Base-by-base conservation (phyloP, 1,140 invertebrate genomes). In the Drosophila pseudoananassae region DNA sequence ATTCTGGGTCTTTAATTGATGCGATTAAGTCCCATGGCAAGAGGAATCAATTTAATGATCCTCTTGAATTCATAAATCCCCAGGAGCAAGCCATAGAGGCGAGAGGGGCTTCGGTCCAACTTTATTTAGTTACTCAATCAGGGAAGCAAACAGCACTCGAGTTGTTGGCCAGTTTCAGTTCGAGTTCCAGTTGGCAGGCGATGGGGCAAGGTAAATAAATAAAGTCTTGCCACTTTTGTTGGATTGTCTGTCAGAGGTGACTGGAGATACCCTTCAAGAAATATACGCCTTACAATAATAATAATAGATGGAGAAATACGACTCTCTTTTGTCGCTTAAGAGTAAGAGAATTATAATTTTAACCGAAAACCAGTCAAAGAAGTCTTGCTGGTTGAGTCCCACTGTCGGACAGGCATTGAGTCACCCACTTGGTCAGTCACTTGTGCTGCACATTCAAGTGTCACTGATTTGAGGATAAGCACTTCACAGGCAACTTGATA, bases 401-500 rank as follows among this genome's bases (percentile, higher is more conserved):
- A 15, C 40, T 17, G 50, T 15, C 33, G 25, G 47, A 33, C 49
- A 60, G 54, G 64, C 74, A 77, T 46, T 76, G 71, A 64, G 78
- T 72, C 76, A 70, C 52, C 75, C 78, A 76, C 78, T 87, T 88
- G 83, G 83, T 87, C 83, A 88, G 83, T 88, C 83, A 83, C 78
- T 88, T 83, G 83, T 82, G 76, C 83, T 88, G 83, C 83, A 87
- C 83, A 87, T 82, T 87, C 78, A 87, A 87, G 83, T 88, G 83
- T 87, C 83, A 87, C 83, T 87, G 83, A 87, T 87, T 87, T 87
- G 84, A 87, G 82, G 83, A 88, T 87, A 87, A 87, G 83, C 83
- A 87, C 83, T 87, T 88, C 83, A 88, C 78, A 88, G 78, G 78
- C 82, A 87, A 87, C 82, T 88, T 88, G 82, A 87, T 88, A 82